Evolutionary conservation across 2,113 vertebrate genomes (phyloP).

Genomic region (Otis tarda): DNA sequence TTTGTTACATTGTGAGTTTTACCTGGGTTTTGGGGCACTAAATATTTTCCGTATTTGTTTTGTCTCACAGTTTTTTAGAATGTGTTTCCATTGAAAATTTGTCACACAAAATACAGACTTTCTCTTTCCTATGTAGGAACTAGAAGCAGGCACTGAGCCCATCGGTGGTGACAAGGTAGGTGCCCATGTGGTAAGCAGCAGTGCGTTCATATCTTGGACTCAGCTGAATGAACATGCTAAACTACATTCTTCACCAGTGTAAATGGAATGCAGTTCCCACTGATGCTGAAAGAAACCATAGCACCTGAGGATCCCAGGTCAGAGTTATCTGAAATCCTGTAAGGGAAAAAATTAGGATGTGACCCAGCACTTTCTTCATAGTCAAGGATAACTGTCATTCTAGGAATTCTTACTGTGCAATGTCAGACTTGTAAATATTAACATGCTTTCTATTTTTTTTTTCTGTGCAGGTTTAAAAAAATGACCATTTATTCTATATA

Average conservation of each 20-base stretch:
- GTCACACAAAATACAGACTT: neutral
- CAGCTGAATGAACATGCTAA: neutral
- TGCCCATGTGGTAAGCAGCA: neutral
- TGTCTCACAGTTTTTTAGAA: neutral
- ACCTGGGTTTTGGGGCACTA: accelerated
- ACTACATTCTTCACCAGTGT: neutral
- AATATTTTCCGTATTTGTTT: neutral
- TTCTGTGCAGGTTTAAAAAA: neutral
- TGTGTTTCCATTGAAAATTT: neutral
- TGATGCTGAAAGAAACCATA: neutral
- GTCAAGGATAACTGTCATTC: neutral
- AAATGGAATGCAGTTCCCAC: neutral
- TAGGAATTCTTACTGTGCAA: neutral
- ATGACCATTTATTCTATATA: neutral
- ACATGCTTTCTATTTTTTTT: neutral
- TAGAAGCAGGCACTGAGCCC: neutral
- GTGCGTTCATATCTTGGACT: neutral
- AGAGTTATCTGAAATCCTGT: neutral
- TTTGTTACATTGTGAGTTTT: neutral
- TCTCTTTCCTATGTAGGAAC: neutral
- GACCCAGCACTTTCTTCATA: neutral
- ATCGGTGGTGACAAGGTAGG: neutral
- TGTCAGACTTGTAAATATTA: neutral
- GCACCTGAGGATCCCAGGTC: accelerated
- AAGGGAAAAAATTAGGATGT: neutral